Percentiles rank a stretch among this genome's conserved stretches.
These are phyloP conservation scores for Periplaneta americana DNA, from an alignment of 1,140 invertebrate genomes.

Conservation along the genomic window DNA sequence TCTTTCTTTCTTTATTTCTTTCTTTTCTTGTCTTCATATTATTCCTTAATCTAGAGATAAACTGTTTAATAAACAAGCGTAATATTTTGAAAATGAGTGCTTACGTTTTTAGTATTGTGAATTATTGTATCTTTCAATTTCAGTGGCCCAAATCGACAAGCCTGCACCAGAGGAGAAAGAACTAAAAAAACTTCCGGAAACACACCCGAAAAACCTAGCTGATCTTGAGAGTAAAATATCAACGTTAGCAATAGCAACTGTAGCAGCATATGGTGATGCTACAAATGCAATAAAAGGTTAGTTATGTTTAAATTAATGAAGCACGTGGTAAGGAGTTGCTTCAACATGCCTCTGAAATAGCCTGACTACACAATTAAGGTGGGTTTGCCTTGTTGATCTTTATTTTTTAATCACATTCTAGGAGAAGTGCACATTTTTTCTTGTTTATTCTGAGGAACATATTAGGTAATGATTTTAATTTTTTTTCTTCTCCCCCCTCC, in stretches of 20 bases:
- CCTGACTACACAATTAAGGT: too few relatives aligned
- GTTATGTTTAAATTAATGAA: too few relatives aligned
- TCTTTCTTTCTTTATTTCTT: too few relatives aligned
- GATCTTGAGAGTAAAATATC: slow-evolving; percentile 51
- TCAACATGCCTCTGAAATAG: too few relatives aligned
- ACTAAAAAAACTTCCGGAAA: neutral
- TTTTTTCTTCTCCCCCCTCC: too few relatives aligned
- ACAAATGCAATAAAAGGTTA: slow-evolving; percentile 47
- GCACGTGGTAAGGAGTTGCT: too few relatives aligned
- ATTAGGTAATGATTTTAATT: too few relatives aligned
- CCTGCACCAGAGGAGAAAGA: neutral
- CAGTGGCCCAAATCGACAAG: neutral
- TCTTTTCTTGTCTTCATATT: too few relatives aligned
- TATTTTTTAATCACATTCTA: too few relatives aligned
- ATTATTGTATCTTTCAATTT: neutral
- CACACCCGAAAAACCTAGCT: slow-evolving; percentile 35
- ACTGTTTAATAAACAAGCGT: neutral
- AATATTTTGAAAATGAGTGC: neutral
- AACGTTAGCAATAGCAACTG: slow-evolving; percentile 44
- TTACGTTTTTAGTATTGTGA: neutral
- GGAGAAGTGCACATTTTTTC: too few relatives aligned
- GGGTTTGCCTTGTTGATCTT: too few relatives aligned
- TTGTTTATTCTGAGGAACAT: too few relatives aligned
- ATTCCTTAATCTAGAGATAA: neutral
- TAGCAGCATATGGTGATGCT: slow-evolving; percentile 49